Percentiles rank a stretch among this genome's conserved stretches.
Conservation (phyloP, 2,797 vertebrate species). For the Leucoraja ocellata region DNA sequence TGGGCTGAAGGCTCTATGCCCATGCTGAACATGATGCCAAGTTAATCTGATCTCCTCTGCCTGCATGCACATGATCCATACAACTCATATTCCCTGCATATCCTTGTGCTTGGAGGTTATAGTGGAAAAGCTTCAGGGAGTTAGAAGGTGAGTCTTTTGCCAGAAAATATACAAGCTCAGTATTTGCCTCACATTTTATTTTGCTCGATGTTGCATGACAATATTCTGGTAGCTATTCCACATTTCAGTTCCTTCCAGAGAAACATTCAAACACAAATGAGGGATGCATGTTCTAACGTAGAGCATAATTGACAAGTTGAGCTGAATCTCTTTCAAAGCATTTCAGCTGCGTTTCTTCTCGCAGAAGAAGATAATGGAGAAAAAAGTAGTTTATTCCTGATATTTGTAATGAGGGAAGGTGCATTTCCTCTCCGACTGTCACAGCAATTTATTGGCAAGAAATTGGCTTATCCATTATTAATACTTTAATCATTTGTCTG, state of each 20-base stretch:
- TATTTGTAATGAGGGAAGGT: background rate
- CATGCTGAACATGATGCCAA: no score
- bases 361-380: background rate
- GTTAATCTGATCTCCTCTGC: no score
- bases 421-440: background rate
- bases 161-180: no score
- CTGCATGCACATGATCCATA: no score
- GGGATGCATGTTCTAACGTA: background rate
- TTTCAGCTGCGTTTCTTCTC: background rate
- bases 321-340: background rate
- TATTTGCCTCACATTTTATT: background rate
- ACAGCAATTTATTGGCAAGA: conserved; percentile 23
- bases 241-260: background rate
- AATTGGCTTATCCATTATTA: conserved; percentile 16
- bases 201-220: background rate
- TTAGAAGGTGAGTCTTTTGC: no score
- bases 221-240: background rate
- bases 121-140: no score
- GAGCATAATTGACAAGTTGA: background rate
- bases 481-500: background rate
- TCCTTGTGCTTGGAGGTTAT: no score
- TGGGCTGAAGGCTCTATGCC: no score
- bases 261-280: background rate
- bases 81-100: no score
- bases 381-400: background rate